Base-by-base conservation (phyloP, 2,113 vertebrate genomes). In the Dromaius novaehollandiae region DNA sequence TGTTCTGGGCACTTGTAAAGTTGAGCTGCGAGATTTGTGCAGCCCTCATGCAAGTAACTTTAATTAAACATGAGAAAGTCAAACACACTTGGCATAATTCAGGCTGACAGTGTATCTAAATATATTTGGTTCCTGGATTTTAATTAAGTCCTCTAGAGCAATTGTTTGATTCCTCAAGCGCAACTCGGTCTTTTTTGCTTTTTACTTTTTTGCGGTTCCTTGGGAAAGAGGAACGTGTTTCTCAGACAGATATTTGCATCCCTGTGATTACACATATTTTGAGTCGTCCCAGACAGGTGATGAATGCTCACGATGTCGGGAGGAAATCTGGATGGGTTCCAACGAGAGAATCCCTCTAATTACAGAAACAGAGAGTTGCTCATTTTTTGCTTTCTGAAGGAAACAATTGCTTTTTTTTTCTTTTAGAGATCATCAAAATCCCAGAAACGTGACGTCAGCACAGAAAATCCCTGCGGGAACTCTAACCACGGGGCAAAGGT, bases 31-130 rank as follows among this genome's bases (percentile, higher is more conserved):
- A 68, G 86, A 38, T 55, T 68, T 42, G 55, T n/a, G 60, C 76
- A 30, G 48, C 65, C 40, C 2, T 69, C 88, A 55, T 12, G 88
- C 75, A 60, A 40, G 79, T 32, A 79, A 9, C 73, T 87, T 94
- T 71, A 89, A 95, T 94, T 94, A 91, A 95, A 94, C 44, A 82
- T 66, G 42, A 63, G 81, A 40, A 88, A 94, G 64, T 73, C 89
- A 85, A 68, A 87, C 69, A 28, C 38, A 8, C 50, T 51, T 2
- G 20, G 48, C 26, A 44, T 93, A 89, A 96, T 91, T 84, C 83
- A 66, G 76, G 21, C 82, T 63, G 93, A 82, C 93, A 69, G 82
- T 10, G 42, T 18, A 81, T 80, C 88, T 55, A 88, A 88, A 93
- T 76, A 76, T 38, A 90, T 93, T 82, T 87, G 65, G 55, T 42